Evolutionary conservation across 2,113 vertebrate species (phyloP).

Genomic region (Brachypteracias leptosomus): DNA sequence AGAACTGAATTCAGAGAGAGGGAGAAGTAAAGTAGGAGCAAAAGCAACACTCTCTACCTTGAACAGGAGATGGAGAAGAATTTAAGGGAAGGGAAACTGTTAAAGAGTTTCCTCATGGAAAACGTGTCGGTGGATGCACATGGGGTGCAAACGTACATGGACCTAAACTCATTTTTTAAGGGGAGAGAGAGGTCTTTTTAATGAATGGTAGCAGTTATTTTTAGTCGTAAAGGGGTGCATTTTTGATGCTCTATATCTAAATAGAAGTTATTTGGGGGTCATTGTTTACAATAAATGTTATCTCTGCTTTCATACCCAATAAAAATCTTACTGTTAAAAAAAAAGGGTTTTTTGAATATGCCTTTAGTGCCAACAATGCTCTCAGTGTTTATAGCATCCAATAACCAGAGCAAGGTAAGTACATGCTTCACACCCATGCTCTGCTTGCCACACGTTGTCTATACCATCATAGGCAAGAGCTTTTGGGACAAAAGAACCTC

Average conservation of each 20-base stretch:
- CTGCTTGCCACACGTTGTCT: background rate
- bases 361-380: background rate
- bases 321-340: background rate
- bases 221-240: background rate
- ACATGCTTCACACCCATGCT: background rate
- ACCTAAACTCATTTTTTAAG: background rate
- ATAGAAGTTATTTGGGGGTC: background rate
- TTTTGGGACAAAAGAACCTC: background rate
- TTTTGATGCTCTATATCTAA: background rate
- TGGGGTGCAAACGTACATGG: background rate
- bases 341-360: background rate
- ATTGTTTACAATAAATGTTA: background rate
- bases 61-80: background rate
- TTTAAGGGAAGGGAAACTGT: background rate
- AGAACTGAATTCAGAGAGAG: background rate
- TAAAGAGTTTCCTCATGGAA: background rate
- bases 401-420: background rate
- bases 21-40: background rate
- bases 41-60: background rate
- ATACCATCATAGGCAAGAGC: rapidly evolving
- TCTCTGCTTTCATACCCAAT: background rate
- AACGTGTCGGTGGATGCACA: background rate
- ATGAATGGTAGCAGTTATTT: background rate
- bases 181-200: background rate
- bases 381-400: background rate